Conservation (phyloP, 2,888 invertebrate genomes). For the Ophraella communa region DNA sequence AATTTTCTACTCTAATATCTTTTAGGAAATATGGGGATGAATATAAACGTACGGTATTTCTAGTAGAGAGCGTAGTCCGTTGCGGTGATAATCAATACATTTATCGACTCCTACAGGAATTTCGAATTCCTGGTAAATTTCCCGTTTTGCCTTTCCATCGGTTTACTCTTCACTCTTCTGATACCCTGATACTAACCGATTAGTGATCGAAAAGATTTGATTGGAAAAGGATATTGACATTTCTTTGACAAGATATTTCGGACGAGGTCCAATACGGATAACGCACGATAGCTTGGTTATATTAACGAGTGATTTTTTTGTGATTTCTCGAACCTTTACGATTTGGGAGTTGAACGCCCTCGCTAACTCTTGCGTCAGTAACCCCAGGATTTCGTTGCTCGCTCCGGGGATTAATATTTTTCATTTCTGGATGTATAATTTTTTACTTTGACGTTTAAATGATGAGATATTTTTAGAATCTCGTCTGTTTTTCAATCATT, state of each 20-base stretch:
- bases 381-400: neutral
- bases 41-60: neutral
- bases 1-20: no score
- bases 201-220: slow-evolving; percentile 50
- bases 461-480: neutral
- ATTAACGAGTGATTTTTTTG: neutral
- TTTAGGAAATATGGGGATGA: no score
- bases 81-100: slow-evolving; percentile 33
- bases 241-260: slow-evolving; percentile 5
- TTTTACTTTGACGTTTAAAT: neutral
- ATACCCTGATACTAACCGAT: slow-evolving; percentile 47
- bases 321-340: neutral
- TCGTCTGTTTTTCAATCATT: neutral
- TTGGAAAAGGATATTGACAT: slow-evolving; percentile 36
- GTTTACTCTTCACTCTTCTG: slow-evolving; percentile 43
- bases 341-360: neutral
- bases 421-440: neutral
- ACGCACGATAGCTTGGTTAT: neutral
- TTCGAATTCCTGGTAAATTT: slow-evolving; percentile 39
- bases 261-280: neutral
- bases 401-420: neutral
- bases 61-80: neutral
- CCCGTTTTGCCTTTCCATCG: slow-evolving; percentile 33
- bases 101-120: slow-evolving; percentile 41
- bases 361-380: neutral